These are phyloP conservation scores for Prinia subflava DNA, from an alignment of 2,113 vertebrate species.

Conservation along the genomic window DNA sequence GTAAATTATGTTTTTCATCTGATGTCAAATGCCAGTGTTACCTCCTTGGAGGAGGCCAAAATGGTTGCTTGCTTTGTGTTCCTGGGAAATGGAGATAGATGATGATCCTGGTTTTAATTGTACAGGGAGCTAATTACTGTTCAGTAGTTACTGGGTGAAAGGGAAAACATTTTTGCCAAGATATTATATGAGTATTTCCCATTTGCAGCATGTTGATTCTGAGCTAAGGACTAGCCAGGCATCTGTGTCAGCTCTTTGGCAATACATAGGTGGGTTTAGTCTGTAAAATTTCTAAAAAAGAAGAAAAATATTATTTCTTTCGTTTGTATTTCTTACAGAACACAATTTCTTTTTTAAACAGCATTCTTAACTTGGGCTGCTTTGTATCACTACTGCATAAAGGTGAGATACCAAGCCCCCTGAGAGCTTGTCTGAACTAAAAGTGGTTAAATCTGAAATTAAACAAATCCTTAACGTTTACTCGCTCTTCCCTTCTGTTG, in stretches of 20 bases:
- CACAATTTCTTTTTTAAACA: not conserved
- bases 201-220: not conserved
- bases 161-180: not conserved
- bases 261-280: not conserved
- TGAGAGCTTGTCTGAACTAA: not conserved
- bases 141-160: not conserved
- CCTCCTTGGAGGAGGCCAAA: not conserved
- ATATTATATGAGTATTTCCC: not conserved
- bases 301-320: not conserved
- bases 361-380: not conserved
- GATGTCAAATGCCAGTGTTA: slow-evolving; percentile 18
- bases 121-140: not conserved
- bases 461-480: not conserved
- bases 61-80: not conserved
- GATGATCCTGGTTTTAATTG: not conserved
- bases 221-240: not conserved
- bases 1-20: slow-evolving; percentile 2
- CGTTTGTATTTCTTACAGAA: not conserved
- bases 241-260: not conserved
- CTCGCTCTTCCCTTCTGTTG: slow-evolving; percentile 35
- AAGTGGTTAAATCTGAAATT: slow-evolving; percentile 42
- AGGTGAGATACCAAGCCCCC: not conserved
- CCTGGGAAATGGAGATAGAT: not conserved
- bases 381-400: not conserved
- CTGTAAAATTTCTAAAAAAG: not conserved